A percentile compares a stretch with the other conserved stretches of the same genome.
These are phyloP conservation scores for Meles meles DNA, from an alignment of 2,113 vertebrate species.

Conservation along the genomic window DNA sequence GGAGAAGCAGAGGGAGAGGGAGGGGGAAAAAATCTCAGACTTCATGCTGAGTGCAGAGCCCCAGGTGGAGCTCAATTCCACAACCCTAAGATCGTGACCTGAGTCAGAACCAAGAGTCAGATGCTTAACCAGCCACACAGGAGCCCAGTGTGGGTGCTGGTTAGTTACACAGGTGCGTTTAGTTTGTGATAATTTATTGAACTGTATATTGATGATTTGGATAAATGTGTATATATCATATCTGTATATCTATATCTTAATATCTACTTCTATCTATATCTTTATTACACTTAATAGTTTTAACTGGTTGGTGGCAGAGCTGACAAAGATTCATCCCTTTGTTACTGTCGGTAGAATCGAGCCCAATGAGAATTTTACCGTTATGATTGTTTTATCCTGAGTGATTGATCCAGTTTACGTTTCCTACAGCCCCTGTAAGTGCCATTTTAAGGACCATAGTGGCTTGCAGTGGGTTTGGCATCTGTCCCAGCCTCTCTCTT, in stretches of 20 bases:
- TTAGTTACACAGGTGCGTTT: not conserved
- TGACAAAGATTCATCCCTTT: not conserved
- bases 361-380: not conserved
- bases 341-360: not conserved
- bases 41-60: not conserved
- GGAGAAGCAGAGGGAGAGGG: not conserved
- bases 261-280: not conserved
- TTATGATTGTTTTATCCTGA: constrained; percentile 44
- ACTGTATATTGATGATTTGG: not conserved
- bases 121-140: not conserved
- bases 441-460: constrained; percentile 38
- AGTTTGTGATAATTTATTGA: not conserved
- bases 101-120: not conserved
- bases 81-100: not conserved
- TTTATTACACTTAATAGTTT: not conserved
- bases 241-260: not conserved
- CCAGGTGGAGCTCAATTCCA: not conserved
- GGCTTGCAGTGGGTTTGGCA: constrained; percentile 52
- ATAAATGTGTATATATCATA: not conserved
- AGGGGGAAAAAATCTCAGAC: not conserved
- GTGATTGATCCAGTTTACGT: constrained; percentile 40
- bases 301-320: not conserved
- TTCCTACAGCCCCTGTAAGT: constrained; percentile 5
- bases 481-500: constrained; percentile 57
- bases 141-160: not conserved